phyloP scores from a whole-genome alignment of 2,888 invertebrate genomes.

The Diogma glabrata region DNA sequence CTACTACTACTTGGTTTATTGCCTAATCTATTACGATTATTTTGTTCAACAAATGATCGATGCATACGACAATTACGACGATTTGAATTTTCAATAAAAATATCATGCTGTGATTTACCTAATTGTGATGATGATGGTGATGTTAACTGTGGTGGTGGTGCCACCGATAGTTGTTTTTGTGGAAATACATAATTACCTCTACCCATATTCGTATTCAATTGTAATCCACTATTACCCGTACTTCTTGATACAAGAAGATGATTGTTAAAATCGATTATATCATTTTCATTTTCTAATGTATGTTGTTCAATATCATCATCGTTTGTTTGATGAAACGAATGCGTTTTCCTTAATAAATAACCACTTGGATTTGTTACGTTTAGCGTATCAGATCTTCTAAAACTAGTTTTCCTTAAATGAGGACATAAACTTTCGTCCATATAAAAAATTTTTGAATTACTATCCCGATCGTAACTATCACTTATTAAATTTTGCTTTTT shows the following conservation, averaged over 20 bases:
- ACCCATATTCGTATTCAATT: conserved; percentile 29
- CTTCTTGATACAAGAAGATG: conserved; percentile 8
- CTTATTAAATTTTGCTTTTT: not conserved
- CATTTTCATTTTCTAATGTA: not conserved
- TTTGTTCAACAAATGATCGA: conserved; percentile 35
- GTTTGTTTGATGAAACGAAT: conserved; percentile 37
- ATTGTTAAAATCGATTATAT: conserved; percentile 1
- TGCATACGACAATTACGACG: conserved; percentile 35
- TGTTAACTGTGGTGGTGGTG: not conserved
- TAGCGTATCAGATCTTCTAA: conserved; percentile 37
- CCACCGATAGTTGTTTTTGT: conserved; percentile 16
- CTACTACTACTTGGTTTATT: not conserved
- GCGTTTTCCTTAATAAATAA: conserved; percentile 37
- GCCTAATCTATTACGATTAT: conserved; percentile 28
- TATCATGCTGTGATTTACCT: no score
- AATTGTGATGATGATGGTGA: no score
- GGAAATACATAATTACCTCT: conserved; percentile 33
- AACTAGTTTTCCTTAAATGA: conserved; percentile 33
- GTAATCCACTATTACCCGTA: conserved; percentile 2
- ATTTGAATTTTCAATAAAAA: no score
- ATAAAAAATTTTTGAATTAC: conserved; percentile 11
- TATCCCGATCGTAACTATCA: conserved; percentile 1
- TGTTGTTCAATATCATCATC: conserved; percentile 27
- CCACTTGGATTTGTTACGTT: conserved; percentile 36
- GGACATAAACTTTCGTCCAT: conserved; percentile 14